Percentiles rank a stretch among this genome's conserved stretches.
These are phyloP conservation scores for Bos taurus DNA, from an alignment of 2,113 vertebrate species.

Conservation along the genomic window ARS-UCD2.0 NC_037337.1:96405501-96406000, in stretches of 20 bases:
- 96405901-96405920: neutral
- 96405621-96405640: rapidly evolving
- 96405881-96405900: neutral
- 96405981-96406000: neutral
- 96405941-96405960: neutral
- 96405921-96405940: neutral
- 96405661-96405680: neutral
- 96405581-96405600: neutral
- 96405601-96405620: neutral
- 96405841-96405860: neutral
- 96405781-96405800: neutral
- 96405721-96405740: neutral
- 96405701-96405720: neutral
- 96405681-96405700: neutral
- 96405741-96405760: neutral
- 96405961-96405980: neutral
- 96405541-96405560: neutral
- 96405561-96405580: neutral
- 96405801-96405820: neutral
- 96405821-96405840: too few relatives aligned
- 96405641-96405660: neutral
- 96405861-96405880: too few relatives aligned
- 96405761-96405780: neutral
- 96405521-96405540: neutral
- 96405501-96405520: neutral